Evolutionary conservation across 2,888 invertebrate species (phyloP).

Genomic region (Netelia fuscicornis): DNA sequence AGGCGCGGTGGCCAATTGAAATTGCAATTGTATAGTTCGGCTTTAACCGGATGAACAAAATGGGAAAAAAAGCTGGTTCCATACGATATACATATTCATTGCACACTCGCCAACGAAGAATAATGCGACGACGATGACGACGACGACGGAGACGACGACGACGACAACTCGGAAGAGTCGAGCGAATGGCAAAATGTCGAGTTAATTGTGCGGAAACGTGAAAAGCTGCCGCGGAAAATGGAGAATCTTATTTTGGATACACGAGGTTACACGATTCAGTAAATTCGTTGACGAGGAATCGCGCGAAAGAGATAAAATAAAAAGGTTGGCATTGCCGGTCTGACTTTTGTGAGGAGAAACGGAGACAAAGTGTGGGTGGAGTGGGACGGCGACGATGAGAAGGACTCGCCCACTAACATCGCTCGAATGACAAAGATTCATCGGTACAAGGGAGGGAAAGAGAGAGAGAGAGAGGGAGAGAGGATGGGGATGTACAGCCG

Average conservation of each 20-base stretch:
- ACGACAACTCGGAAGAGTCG: background rate
- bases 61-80: conserved; percentile 22
- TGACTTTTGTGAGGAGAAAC: conserved; percentile 16
- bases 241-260: conserved; percentile 46
- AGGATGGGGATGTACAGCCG: conserved; percentile 9
- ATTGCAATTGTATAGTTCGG: conserved; percentile 18
- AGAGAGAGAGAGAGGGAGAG: conserved; percentile 15
- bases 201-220: conserved; percentile 43
- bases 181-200: background rate
- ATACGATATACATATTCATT: conserved; percentile 21
- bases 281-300: conserved; percentile 51
- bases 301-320: conserved; percentile 11
- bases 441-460: conserved; percentile 9
- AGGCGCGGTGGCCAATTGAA: conserved; percentile 36
- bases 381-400: conserved; percentile 30
- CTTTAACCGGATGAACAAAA: conserved; percentile 11
- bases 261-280: conserved; percentile 45
- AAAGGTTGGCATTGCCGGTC: conserved; percentile 35
- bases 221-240: conserved; percentile 20
- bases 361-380: conserved; percentile 7
- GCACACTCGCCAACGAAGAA: conserved; percentile 28
- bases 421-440: conserved; percentile 58
- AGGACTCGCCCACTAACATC: conserved; percentile 6
- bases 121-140: conserved; percentile 13
- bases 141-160: background rate